These are phyloP conservation scores for Mugil cephalus DNA, from an alignment of 2,113 vertebrate species.

Conservation along the genomic window DNA sequence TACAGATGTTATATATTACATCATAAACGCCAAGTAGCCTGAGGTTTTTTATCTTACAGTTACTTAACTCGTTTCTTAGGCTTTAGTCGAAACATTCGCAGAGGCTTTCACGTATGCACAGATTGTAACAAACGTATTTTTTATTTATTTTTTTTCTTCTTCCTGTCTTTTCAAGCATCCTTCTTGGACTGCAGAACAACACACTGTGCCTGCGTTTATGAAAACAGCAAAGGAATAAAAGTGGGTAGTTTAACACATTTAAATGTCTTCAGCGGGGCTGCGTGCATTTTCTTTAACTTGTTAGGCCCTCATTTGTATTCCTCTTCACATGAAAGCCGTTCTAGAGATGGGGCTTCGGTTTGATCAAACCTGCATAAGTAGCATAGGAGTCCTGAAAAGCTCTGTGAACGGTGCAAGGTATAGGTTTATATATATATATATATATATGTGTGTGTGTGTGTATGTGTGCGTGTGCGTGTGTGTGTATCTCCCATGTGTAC, in stretches of 20 bases:
- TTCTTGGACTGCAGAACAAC: background rate
- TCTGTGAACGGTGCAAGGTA: background rate
- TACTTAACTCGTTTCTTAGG: background rate
- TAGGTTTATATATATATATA: background rate
- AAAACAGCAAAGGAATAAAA: conserved; percentile 14
- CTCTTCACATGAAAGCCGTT: background rate
- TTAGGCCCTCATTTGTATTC: conserved; percentile 12
- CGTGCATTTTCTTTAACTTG: background rate
- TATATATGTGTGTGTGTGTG: too few relatives aligned
- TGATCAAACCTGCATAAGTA: conserved; percentile 5
- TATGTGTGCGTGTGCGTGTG: too few relatives aligned
- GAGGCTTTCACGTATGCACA: background rate
- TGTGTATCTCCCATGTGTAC: background rate
- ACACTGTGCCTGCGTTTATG: background rate
- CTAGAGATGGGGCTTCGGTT: background rate
- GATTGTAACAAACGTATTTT: background rate
- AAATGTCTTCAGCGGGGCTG: conserved; percentile 1
- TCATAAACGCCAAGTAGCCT: background rate
- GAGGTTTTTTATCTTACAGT: background rate
- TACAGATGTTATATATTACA: too few relatives aligned
- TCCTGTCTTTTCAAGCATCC: background rate
- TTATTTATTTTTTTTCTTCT: background rate
- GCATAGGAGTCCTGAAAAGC: background rate
- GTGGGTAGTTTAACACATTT: background rate
- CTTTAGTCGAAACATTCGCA: background rate